These are phyloP conservation scores for Mirounga angustirostris DNA, from an alignment of 2,113 vertebrate species.

Conservation along the genomic window DNA sequence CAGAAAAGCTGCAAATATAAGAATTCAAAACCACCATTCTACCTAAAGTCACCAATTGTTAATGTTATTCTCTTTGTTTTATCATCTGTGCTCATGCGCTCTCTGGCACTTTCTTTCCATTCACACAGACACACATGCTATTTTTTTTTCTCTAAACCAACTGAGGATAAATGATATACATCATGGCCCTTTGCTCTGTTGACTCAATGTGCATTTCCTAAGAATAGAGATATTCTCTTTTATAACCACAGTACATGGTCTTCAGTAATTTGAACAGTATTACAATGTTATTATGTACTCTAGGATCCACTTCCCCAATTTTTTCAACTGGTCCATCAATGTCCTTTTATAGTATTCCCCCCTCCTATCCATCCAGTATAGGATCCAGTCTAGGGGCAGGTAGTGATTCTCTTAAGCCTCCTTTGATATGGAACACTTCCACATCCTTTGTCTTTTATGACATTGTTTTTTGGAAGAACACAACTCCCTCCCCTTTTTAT, in stretches of 20 bases:
- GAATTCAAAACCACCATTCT: not conserved
- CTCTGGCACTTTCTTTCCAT: not conserved
- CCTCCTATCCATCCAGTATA: not conserved
- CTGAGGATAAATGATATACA: not conserved
- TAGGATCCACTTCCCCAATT: not conserved
- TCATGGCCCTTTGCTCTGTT: not conserved
- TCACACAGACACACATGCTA: not conserved
- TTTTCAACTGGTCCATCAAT: not conserved
- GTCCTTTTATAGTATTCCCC: not conserved
- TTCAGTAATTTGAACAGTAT: not conserved
- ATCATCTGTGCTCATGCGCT: not conserved
- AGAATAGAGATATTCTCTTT: not conserved
- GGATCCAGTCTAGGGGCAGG: not conserved
- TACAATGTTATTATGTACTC: not conserved
- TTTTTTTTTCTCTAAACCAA: not conserved
- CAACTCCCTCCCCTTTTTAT: not conserved
- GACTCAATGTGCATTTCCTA: not conserved
- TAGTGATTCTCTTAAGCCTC: not conserved
- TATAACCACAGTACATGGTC: not conserved
- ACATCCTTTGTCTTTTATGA: not conserved
- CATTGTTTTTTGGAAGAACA: not conserved
- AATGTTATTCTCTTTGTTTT: not conserved
- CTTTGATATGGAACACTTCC: not conserved
- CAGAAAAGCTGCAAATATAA: constrained; percentile 27
- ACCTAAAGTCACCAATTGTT: not conserved